phyloP scores from a whole-genome alignment of 1,140 invertebrate species.

The Onthophagus taurus region DNA sequence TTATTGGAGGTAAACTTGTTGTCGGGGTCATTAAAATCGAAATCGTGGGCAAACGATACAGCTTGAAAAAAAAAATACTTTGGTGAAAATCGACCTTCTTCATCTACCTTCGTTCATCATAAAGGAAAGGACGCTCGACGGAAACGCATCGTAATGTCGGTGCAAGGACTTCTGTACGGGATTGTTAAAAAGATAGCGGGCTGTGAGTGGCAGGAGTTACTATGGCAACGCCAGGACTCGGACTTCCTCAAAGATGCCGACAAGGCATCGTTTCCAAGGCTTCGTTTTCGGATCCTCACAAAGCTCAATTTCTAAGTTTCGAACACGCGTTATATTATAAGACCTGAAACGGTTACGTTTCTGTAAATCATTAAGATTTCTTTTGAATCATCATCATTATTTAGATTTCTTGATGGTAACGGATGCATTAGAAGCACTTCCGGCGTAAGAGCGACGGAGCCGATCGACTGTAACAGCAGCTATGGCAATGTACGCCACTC shows the following conservation, averaged over 20 bases:
- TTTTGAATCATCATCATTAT: no score
- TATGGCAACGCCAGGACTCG: conserved; percentile 19
- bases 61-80: no score
- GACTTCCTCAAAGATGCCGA: conserved; percentile 20
- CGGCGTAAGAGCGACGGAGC: conserved; percentile 29
- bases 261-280: conserved; percentile 8
- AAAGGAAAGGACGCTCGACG: conserved; percentile 1
- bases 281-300: conserved; percentile 7
- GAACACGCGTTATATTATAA: no score
- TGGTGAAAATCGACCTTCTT: no score
- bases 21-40: no score
- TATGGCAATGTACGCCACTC: conserved; percentile 31
- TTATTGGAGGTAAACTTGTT: no score
- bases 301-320: no score
- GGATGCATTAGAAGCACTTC: conserved; percentile 41
- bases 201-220: conserved; percentile 22
- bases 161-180: conserved; percentile 13
- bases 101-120: not conserved
- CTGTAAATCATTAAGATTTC: no score
- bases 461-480: conserved; percentile 37
- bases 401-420: conserved; percentile 20
- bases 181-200: conserved; percentile 18
- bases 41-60: no score
- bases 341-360: no score
- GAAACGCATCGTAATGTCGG: conserved; percentile 12